phyloP scores from a whole-genome alignment of 2,888 invertebrate genomes.

The Platerodrilus igneus region DNA sequence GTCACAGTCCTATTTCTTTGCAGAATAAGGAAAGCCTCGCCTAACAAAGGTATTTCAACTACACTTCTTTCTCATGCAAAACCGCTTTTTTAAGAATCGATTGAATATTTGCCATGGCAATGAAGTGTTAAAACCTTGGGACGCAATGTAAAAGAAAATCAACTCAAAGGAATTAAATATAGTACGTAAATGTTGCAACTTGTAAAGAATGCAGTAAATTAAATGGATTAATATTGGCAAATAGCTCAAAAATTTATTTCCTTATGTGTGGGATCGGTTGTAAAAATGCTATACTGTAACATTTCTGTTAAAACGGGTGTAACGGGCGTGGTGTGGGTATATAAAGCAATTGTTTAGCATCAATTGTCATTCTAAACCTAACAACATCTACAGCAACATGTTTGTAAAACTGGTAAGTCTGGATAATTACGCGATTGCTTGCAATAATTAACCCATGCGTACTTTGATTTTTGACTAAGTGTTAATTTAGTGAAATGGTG shows the following conservation, averaged over 20 bases:
- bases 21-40: conserved; percentile 47
- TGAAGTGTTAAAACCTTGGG: conserved; percentile 45
- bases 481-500: background rate
- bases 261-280: conserved; percentile 45
- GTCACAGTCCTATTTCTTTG: conserved; percentile 39
- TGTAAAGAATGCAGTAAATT: too few species aligned
- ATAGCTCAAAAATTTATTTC: conserved; percentile 29
- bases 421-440: conserved; percentile 10
- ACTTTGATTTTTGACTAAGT: background rate
- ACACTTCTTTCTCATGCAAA: conserved; percentile 36
- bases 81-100: conserved; percentile 39
- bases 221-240: conserved; percentile 10
- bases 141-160: conserved; percentile 42
- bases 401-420: conserved; percentile 49
- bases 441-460: background rate
- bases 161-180: conserved; percentile 30
- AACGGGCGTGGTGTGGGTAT: conserved; percentile 43
- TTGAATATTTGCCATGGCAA: conserved; percentile 47
- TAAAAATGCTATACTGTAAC: conserved; percentile 43
- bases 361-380: conserved; percentile 39
- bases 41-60: conserved; percentile 44
- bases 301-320: conserved; percentile 41
- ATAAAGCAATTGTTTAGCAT: conserved; percentile 41
- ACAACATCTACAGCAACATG: conserved; percentile 41
- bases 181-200: too few species aligned